Evolutionary conservation across 2,113 vertebrate genomes (phyloP), one percentile per base, ranked within the genome.

Genomic region (Pollachius pollachius): DNA sequence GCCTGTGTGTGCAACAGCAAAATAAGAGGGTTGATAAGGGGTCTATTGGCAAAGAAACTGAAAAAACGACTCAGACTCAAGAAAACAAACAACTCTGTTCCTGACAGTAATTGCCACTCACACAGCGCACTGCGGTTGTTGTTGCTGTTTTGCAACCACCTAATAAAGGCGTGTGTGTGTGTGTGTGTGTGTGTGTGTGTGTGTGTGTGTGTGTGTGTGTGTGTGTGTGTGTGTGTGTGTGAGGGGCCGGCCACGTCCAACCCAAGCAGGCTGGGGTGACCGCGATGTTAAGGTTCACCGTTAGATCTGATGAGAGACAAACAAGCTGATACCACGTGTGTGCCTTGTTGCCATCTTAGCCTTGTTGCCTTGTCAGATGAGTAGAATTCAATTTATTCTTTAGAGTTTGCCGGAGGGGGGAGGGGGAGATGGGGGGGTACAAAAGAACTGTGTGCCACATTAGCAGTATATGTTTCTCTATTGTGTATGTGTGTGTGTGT

Each of bases 281-380:
- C n/a, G n/a, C n/a, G n/a, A n/a, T n/a, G n/a, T n/a, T n/a, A n/a
- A n/a, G 54, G 69, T 80, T 85, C 82, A 81, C 78, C 83, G 82
- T 81, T 75, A 68, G 67, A 78, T 56, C 63, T 82, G 87, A 88
- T 89, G 82, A 84, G 86, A 86, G 84, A 77, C 81, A 86, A 85
- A 84, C 84, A 85, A 72, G 85, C 54, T 34, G 71, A 84, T 76
- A 62, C 75, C 56, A 74, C 73, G 78, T 77, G 71, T 80, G 77
- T 34, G 59, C 72, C 8, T 12, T 68, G 48, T 52, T 12, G 12
- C 12, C 5, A 5, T 5, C 48, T 52, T 5, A 5, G 12, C 48
- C 5, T 5, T 52, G 12, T 52, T 12, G 48, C 12, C 48, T 52
- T 52, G 48, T 73, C 72, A 76, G 78, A 78, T 80, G 72, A 88